Conservation (phyloP, 2,797 vertebrate species). For the Gallinago nigripennis region DNA sequence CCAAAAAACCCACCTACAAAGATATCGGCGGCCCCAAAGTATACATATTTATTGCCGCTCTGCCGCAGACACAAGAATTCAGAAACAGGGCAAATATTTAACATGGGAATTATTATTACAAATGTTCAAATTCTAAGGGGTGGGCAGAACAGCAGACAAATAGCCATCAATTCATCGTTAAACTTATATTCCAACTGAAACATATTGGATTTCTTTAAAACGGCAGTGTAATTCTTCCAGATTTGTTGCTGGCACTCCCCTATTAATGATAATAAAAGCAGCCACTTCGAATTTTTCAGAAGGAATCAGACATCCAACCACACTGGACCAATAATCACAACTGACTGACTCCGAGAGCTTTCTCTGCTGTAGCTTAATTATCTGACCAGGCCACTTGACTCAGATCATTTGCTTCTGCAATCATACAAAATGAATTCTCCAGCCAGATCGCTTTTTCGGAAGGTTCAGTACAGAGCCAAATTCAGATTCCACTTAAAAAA, state of each 20-base stretch:
- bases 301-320: background rate
- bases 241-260: background rate
- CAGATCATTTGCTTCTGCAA: conserved; percentile 46
- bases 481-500: background rate
- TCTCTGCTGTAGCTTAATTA: conserved; percentile 54
- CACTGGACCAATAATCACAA: conserved; percentile 11
- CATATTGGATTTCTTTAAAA: background rate
- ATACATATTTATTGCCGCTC: background rate
- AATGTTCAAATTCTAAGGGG: background rate
- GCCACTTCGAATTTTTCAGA: background rate
- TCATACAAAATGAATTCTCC: conserved; percentile 34
- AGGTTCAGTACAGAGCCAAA: background rate
- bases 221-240: background rate
- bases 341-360: background rate
- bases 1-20: background rate
- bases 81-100: background rate
- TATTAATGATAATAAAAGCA: conserved; percentile 34
- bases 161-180: background rate
- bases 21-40: background rate
- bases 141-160: background rate
- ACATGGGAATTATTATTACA: background rate
- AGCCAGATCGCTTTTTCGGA: background rate
- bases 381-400: conserved; percentile 51
- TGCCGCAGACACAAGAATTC: background rate
- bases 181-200: background rate